phyloP scores from a whole-genome alignment of 1,140 invertebrate species.

The Samia ricini region DNA sequence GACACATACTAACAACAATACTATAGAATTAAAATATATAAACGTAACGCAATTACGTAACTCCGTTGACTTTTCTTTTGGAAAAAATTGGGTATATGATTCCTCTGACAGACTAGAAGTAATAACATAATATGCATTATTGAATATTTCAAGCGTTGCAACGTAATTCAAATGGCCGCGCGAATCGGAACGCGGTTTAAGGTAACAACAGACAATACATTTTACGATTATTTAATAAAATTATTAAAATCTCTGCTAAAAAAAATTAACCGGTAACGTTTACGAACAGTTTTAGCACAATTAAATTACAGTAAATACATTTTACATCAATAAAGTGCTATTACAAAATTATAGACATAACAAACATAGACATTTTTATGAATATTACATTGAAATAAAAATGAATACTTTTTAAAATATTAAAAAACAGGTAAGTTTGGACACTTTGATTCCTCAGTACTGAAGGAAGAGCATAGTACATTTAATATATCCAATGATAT shows the following conservation, averaged over 20 bases:
- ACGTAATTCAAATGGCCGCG: not conserved
- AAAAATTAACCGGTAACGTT: no score
- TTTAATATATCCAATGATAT: not conserved
- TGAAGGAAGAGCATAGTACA: not conserved
- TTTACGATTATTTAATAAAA: no score
- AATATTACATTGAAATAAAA: no score
- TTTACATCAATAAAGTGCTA: no score
- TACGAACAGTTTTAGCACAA: no score
- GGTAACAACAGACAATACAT: no score
- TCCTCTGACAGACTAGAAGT: not conserved
- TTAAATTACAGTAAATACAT: no score
- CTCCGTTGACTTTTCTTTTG: not conserved
- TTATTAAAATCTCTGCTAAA: no score
- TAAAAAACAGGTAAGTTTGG: not conserved
- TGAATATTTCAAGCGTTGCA: not conserved
- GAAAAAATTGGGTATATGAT: not conserved
- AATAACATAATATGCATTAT: no score
- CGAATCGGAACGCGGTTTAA: not conserved
- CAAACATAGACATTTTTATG: no score
- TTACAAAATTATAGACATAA: no score
- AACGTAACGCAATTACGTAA: slow-evolving; percentile 34
- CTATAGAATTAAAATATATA: slow-evolving; percentile 34
- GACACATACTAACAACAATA: slow-evolving; percentile 23
- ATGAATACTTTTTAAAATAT: not conserved
- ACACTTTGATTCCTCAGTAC: not conserved